A percentile compares a stretch with the other conserved stretches of the same genome.
These are phyloP conservation scores for Cyclophora albipunctata DNA, from an alignment of 2,888 invertebrate species.

Conservation along the genomic window DNA sequence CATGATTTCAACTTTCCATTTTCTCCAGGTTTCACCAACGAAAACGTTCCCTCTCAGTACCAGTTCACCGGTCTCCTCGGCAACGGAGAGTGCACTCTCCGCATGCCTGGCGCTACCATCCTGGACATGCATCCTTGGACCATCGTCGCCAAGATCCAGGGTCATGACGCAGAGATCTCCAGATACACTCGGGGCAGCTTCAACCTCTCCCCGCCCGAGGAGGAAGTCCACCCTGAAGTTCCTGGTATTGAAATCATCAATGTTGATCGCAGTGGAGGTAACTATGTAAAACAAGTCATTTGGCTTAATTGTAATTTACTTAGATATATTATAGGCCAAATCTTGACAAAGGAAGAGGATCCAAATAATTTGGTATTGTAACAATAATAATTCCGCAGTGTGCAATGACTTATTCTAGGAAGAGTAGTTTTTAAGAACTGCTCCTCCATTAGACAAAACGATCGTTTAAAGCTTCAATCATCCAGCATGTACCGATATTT, in stretches of 20 bases:
- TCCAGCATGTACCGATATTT: too few species aligned
- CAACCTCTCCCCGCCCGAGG: background rate
- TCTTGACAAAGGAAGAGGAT: too few species aligned
- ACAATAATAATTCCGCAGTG: too few species aligned
- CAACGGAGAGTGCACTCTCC: conserved; percentile 32
- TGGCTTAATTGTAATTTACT: too few species aligned
- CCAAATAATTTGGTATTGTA: too few species aligned
- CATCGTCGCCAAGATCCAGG: conserved; percentile 36
- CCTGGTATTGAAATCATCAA: background rate
- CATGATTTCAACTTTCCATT: too few species aligned
- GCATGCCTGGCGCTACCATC: conserved; percentile 22
- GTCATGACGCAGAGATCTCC: conserved; percentile 33
- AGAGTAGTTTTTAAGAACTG: too few species aligned
- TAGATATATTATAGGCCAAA: too few species aligned
- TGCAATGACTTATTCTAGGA: too few species aligned
- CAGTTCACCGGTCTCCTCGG: conserved; percentile 10
- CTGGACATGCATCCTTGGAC: conserved; percentile 51
- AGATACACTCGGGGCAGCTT: conserved; percentile 21
- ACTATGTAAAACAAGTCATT: background rate
- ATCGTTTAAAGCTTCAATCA: too few species aligned
- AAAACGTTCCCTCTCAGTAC: conserved; percentile 31
- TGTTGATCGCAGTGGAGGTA: background rate
- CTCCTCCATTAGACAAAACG: too few species aligned
- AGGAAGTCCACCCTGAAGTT: background rate
- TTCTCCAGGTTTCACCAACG: conserved; percentile 41